These are phyloP conservation scores for Cataglyphis albicans DNA, from an alignment of 2,888 invertebrate genomes.

Conservation along the genomic window DNA sequence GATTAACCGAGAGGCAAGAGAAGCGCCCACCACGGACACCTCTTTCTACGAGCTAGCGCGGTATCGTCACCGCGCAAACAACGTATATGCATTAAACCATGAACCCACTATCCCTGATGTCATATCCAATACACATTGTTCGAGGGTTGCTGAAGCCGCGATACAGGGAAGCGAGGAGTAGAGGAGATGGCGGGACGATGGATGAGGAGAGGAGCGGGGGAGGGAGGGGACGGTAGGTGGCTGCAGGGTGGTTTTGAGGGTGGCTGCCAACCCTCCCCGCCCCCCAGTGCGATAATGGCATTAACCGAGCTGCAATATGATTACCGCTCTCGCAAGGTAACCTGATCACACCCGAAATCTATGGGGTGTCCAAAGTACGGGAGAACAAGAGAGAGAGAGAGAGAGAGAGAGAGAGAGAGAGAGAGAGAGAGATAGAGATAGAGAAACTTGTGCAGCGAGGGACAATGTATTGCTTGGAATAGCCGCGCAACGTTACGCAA, in stretches of 20 bases:
- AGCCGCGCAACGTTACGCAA: conserved; percentile 79
- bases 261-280: conserved; percentile 75
- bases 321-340: conserved; percentile 85
- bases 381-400: conserved; percentile 23
- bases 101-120: conserved; percentile 83
- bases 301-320: conserved; percentile 86
- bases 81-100: conserved; percentile 84
- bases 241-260: conserved; percentile 74
- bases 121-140: conserved; percentile 84
- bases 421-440: conserved; percentile 24
- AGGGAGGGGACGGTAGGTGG: conserved; percentile 50
- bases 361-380: conserved; percentile 75
- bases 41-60: conserved; percentile 71
- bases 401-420: conserved; percentile 32
- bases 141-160: conserved; percentile 68
- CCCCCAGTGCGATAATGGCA: conserved; percentile 84
- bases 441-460: conserved; percentile 56
- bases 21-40: conserved; percentile 58
- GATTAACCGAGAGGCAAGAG: conserved; percentile 69
- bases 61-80: conserved; percentile 77
- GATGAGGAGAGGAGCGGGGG: conserved; percentile 38
- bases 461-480: conserved; percentile 70
- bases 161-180: conserved; percentile 44
- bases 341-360: conserved; percentile 85
- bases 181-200: neutral